Base-by-base conservation (phyloP, 2,113 vertebrate genomes). In the Setophaga petechia region DNA sequence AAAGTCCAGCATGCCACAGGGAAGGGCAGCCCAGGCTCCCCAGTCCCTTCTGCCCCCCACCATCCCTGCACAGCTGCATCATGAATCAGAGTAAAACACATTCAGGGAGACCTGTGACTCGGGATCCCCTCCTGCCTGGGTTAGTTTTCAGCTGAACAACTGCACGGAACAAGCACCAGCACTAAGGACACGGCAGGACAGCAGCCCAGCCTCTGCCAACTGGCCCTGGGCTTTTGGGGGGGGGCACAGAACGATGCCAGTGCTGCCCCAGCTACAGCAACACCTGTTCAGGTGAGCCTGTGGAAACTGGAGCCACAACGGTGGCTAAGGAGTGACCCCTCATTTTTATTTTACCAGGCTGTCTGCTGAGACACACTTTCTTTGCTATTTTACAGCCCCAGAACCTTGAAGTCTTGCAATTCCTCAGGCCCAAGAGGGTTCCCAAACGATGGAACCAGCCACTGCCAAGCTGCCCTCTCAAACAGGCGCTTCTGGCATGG, bases 171-270 rank as follows among this genome's bases (percentile, higher is more conserved):
- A 55, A 74, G 17, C 5, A 2, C 2, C 25, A 44, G 71, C 44
- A 24, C 4, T 12, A 8, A 8, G 12, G 15, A 14, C 31, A 39
- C 2, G 18, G 31, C 14, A 16, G 2, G 14, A 33, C 5, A 15
- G 28, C 2, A 2, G 11, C n/a, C 28, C 0, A 0, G 51, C 43
- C 41, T 17, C 22, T 2, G 1, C 1, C 5, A 86, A 54, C 51
- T 33, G 31, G 13, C 15, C 39, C 12, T n/a, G 30, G 14, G 63
- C 39, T 68, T 69, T 11, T 25, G 5, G 21, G 44, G 3, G 3
- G 17, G 21, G n/a, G 3, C 27, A 19, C 18, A 52, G 35, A 5
- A 31, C 0, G 0, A 8, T 5, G 17, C 66, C 66, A 51, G 31
- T 1, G 0, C 43, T 54, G 62, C 37, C 78, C 9, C 58, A 33